A percentile compares a stretch with the other conserved stretches of the same genome.
Evolutionary conservation across 2,797 vertebrate species (phyloP).

Genomic region (Sebastes nivosus): DNA sequence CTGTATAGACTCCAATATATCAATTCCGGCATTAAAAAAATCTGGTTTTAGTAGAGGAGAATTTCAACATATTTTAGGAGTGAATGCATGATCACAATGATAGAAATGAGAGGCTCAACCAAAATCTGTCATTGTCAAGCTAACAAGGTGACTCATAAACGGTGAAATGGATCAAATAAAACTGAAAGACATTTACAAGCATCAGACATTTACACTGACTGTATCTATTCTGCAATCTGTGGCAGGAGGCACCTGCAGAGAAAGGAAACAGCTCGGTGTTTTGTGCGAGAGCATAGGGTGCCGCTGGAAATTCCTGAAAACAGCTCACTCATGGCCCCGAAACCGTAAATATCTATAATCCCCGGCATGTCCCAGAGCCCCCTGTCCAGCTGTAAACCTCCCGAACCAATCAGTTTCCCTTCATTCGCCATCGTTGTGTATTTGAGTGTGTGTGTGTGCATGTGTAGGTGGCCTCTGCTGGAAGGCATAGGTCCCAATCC

Average conservation of each 20-base stretch:
- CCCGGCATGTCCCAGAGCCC: neutral
- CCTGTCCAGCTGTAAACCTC: neutral
- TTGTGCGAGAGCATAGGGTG: neutral
- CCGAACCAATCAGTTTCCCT: constrained; percentile 2
- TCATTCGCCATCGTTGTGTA: neutral
- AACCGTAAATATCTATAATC: constrained; percentile 4
- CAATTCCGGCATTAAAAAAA: too few relatives aligned
- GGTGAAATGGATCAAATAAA: constrained; percentile 2
- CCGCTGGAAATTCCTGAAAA: neutral
- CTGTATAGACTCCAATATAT: too few relatives aligned
- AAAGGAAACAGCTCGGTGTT: constrained; percentile 5
- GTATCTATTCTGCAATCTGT: neutral
- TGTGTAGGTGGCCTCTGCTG: constrained; percentile 1
- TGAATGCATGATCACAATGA: neutral
- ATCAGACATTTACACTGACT: neutral
- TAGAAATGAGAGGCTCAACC: neutral
- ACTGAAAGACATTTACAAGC: neutral
- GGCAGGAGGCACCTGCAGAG: constrained; percentile 17
- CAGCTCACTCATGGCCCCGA: neutral
- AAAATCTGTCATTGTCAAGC: neutral
- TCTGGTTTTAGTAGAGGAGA: neutral
- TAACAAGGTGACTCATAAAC: constrained; percentile 18
- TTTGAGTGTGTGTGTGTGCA: neutral
- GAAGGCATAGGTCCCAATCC: constrained; percentile 30
- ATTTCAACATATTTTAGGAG: constrained; percentile 11